Conservation (phyloP, 2,888 invertebrate genomes). For the Hybos culiciformis region DNA sequence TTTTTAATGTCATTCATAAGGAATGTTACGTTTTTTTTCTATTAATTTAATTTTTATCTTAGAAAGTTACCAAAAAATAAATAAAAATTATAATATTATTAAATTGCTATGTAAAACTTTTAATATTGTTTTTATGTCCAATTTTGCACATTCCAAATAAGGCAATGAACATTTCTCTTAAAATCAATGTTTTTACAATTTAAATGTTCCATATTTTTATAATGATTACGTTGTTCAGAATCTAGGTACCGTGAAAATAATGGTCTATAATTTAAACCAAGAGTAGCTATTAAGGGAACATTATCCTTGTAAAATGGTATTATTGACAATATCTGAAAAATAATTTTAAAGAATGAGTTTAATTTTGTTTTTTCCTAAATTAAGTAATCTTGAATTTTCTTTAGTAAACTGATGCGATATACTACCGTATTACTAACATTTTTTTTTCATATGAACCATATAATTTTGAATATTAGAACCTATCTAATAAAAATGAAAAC, state of each 20-base stretch:
- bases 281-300: constrained; percentile 51
- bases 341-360: constrained; percentile 19
- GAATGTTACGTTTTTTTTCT: no score
- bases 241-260: constrained; percentile 51
- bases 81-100: no score
- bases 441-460: background rate
- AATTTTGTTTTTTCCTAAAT: background rate
- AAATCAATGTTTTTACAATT: no score
- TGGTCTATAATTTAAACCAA: constrained; percentile 75
- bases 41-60: no score
- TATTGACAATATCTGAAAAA: constrained; percentile 44
- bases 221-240: constrained; percentile 19
- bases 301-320: constrained; percentile 41
- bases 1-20: no score
- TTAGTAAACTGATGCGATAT: background rate
- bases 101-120: no score
- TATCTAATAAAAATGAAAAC: no score
- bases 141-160: no score
- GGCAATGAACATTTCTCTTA: no score
- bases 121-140: no score
- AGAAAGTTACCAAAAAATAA: no score
- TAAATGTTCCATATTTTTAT: no score
- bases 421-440: background rate
- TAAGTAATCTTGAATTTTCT: background rate
- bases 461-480: background rate